A percentile compares a stretch with the other conserved stretches of the same genome.
Conservation (phyloP, 2,113 vertebrate genomes). For the Herpailurus yagouaroundi region DNA sequence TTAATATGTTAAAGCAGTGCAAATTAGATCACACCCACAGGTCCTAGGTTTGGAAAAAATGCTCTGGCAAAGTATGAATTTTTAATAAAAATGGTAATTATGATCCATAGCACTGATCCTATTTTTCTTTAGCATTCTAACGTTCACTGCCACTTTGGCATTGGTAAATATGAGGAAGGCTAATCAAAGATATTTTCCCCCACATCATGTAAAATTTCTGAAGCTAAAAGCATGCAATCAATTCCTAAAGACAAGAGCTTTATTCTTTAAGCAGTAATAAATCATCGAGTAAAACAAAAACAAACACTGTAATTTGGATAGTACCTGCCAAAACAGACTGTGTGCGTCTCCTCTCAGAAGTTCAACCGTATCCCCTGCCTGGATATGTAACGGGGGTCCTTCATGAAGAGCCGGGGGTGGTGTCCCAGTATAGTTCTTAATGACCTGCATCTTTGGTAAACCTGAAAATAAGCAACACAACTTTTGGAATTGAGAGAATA, state of each 20-base stretch:
- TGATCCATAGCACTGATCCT: neutral
- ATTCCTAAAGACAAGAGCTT: conserved; percentile 8
- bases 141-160: neutral
- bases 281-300: neutral
- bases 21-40: conserved; percentile 35
- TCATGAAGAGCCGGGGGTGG: conserved; percentile 88
- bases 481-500: neutral
- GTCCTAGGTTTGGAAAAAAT: neutral
- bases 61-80: conserved; percentile 16
- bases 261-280: neutral
- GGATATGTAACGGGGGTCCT: conserved; percentile 91
- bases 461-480: conserved; percentile 82
- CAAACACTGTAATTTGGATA: neutral
- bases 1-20: conserved; percentile 48
- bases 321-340: conserved; percentile 97
- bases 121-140: conserved; percentile 36
- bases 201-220: neutral
- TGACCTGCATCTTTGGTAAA: conserved; percentile 95
- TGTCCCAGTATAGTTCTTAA: conserved; percentile 90
- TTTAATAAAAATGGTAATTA: conserved; percentile 66
- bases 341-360: conserved; percentile 93
- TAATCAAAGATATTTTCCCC: neutral
- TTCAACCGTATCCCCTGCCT: conserved; percentile 94
- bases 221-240: neutral
- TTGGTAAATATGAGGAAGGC: neutral